Base-by-base conservation (phyloP, 2,797 vertebrate genomes). In the Todus mexicanus region DNA sequence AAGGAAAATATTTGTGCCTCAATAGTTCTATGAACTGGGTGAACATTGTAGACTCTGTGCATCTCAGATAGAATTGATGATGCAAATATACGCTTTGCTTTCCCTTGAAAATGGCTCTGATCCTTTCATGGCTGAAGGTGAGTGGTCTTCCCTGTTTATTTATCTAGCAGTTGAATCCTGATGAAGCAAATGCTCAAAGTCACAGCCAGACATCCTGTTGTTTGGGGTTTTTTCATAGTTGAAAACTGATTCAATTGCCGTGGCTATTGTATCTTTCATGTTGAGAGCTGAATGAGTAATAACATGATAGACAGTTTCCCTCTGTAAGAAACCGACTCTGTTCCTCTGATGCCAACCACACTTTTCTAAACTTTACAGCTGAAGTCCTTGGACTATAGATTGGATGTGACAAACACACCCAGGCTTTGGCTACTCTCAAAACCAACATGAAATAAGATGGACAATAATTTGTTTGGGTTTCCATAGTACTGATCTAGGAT, bases 331-430 rank as follows among this genome's bases (percentile, higher is more conserved):
- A 38, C 38, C 1, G 3, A 23, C 43, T 20, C 35, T 38, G 23
- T 57, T 83, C 35, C 60, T 73, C 42, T 51, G 21, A 42, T 84
- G 70, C 60, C 63, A 51, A 26, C 50, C 11, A 5, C 47, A 3
- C 59, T 45, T 71, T 54, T 89, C 50, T 37, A 72, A 79, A 43
- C 12, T 53, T 93, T 64, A 80, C 51, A 76, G 38, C 91, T 96
- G 95, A 97, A 97, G 97, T 97, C 95, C 97, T 97, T 97, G 96
- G 96, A 71, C 93, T 96, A 84, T 87, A 96, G 97, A 98, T 96
- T 89, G 95, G 97, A 97, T 98, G 97, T 87, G 98, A 98, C 98
- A 97, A 98, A 97, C 97, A 97, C 98, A 84, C 98, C 97, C 98
- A 97, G 71, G 97, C 96, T 96, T 97, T 95, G 94, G 97, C 87